Conservation (phyloP, 2,113 vertebrate genomes). For the Eidolon helvum region DNA sequence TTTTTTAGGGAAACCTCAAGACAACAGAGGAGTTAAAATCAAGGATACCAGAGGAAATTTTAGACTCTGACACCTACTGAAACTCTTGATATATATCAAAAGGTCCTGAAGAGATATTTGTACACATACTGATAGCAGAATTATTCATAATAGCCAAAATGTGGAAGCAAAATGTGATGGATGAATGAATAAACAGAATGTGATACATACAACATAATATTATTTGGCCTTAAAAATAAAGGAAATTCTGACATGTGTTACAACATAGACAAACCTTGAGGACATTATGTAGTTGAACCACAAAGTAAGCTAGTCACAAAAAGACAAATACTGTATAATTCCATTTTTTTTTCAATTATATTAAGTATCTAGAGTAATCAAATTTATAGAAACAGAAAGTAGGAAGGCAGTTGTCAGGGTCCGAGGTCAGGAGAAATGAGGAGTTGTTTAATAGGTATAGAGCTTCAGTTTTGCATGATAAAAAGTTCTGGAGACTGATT, state of each 20-base stretch:
- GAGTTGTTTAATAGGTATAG: not conserved
- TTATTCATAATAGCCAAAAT: not conserved
- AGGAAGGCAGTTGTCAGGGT: not conserved
- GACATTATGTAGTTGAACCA: not conserved
- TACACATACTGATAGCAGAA: not conserved
- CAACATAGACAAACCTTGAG: not conserved
- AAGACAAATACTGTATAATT: not conserved
- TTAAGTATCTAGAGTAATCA: not conserved
- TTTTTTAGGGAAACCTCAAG: not conserved
- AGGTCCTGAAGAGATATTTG: not conserved
- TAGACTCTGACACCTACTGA: not conserved
- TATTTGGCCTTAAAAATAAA: not conserved
- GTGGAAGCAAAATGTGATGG: not conserved
- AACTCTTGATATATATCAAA: not conserved
- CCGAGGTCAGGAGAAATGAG: too few species aligned
- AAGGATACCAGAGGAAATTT: not conserved
- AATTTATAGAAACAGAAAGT: not conserved
- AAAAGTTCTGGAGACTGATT: not conserved
- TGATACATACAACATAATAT: not conserved
- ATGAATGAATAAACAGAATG: not conserved
- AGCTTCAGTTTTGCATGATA: not conserved
- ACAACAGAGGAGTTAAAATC: not conserved
- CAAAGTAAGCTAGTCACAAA: not conserved
- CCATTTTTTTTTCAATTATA: not conserved
- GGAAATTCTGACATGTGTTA: not conserved